Evolutionary conservation across 1,140 invertebrate genomes (phyloP).

Genomic region (Trichonephila inaurata): DNA sequence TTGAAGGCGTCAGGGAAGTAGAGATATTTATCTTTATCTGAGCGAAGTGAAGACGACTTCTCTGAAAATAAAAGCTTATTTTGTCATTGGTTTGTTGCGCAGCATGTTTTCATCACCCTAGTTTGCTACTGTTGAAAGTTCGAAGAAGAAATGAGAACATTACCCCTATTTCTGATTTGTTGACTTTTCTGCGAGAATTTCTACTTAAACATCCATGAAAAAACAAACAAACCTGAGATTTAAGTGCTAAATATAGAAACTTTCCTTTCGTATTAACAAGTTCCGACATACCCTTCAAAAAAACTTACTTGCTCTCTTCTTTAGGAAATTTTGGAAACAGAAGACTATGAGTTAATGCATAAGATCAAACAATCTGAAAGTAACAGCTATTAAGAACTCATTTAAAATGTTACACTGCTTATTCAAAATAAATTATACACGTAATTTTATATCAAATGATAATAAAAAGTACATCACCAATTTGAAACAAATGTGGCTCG

Average conservation of each 20-base stretch:
- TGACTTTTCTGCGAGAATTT: constrained; percentile 9
- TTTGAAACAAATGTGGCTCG: too few relatives aligned
- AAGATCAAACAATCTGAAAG: too few relatives aligned
- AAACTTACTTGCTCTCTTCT: background rate
- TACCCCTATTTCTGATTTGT: background rate
- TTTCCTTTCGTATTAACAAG: background rate
- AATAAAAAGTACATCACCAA: too few relatives aligned
- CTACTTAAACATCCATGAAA: background rate
- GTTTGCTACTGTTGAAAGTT: background rate
- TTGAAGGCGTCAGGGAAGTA: background rate
- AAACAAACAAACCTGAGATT: background rate
- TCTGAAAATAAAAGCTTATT: background rate
- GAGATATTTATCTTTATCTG: background rate
- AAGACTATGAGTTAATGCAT: too few relatives aligned
- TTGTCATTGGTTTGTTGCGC: background rate
- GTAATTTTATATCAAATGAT: too few relatives aligned
- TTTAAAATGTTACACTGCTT: too few relatives aligned
- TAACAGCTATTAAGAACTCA: too few relatives aligned
- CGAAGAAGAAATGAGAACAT: background rate
- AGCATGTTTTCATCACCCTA: constrained; percentile 8
- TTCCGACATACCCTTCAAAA: background rate
- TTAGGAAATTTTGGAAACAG: background rate
- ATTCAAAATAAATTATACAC: too few relatives aligned
- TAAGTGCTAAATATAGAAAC: background rate
- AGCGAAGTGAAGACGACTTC: background rate